Evolutionary conservation across 1,140 invertebrate genomes (phyloP), one percentile per base, ranked within the genome.

Genomic region (Bombus difficillimus): DNA sequence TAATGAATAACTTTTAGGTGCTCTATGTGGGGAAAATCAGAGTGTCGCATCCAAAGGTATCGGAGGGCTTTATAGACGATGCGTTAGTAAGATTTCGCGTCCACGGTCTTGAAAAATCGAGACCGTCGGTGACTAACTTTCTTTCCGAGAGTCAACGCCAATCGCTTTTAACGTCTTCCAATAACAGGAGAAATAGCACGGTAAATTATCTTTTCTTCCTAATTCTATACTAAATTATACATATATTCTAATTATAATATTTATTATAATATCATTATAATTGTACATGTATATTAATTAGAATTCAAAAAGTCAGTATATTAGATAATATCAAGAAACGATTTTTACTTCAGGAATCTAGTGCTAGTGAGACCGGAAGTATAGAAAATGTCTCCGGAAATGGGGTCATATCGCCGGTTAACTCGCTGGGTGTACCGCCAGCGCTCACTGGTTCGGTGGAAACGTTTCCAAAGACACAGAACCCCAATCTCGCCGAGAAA

Each of bases 61-160:
- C 98, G 9, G 97, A 98, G 89, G 96, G 97, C 0, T 97, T 99
- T 88, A 98, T 99, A 84, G 98, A 99, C 93, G 98, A 99, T 92
- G 97, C 98, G 22, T 95, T 99, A 57, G 96, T 97, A 77, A 98
- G 98, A 93, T 98, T 99, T 92, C 96, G 97, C 72, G 96, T 96
- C 25, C 97, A 98, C 92, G 98, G 98, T 91, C 95, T 97, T 8
- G 97, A 98, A 80, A 97, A 97, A 82, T 94, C 96, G 28, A 95
- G 96, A 90, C 96, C 96, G 6, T 94, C 95, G 12, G 90, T 93
- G 10, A 93, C 90, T 71, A 93, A 91, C 88, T 82, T 95, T 34
- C 91, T 95, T 25, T 72, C 90, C 18, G 93, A 94, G 59, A 94
- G 93, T 88, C 92, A 94, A 71, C 91, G 92, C 47, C 94, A 94